phyloP scores from a whole-genome alignment of 2,888 invertebrate species.

The Acanthoscelides obtectus region DNA sequence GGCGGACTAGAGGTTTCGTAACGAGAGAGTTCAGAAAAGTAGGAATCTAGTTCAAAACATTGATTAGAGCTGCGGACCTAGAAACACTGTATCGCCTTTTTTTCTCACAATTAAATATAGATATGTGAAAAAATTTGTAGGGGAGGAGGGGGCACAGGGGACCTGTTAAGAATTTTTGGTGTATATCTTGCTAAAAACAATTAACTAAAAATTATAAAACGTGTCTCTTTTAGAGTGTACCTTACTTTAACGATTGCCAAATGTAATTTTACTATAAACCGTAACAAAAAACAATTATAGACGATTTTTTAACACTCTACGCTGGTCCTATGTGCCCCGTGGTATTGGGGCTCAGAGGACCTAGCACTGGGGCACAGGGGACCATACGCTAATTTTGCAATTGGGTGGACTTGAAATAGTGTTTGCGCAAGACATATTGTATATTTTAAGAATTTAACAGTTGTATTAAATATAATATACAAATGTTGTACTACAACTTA shows the following conservation, averaged over 20 bases:
- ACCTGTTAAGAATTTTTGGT: not conserved
- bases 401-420: not conserved
- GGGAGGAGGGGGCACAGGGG: conserved; percentile 3
- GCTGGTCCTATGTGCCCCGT: not conserved
- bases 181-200: not conserved
- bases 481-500: not conserved
- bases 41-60: too few species aligned
- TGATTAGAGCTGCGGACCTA: too few species aligned
- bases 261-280: not conserved
- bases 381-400: not conserved
- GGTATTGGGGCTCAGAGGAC: not conserved
- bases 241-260: not conserved
- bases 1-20: too few species aligned
- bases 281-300: not conserved
- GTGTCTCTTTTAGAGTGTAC: not conserved
- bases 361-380: not conserved
- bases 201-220: not conserved
- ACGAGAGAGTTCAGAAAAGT: too few species aligned
- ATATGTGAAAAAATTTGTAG: too few species aligned
- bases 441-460: not conserved
- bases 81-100: too few species aligned
- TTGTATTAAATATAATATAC: not conserved
- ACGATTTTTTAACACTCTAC: not conserved
- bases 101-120: too few species aligned
- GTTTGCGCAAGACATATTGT: not conserved